Evolutionary conservation across 2,113 vertebrate genomes (phyloP).

Genomic region (Neodontobutis hainanensis): DNA sequence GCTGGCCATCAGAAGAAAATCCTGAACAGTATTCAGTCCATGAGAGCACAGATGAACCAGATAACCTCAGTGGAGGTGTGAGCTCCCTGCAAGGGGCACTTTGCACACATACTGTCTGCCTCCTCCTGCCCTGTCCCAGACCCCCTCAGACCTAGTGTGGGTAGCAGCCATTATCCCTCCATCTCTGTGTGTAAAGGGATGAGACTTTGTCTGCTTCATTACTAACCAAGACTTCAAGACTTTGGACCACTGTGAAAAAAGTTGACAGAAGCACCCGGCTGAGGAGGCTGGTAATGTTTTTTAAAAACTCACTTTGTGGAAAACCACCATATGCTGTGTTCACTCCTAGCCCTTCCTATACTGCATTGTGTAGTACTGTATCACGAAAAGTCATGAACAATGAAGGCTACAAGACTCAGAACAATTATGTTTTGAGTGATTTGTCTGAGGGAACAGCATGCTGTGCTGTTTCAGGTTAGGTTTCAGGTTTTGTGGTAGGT

Average conservation of each 20-base stretch:
- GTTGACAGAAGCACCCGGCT: background rate
- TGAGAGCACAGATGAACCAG: slow-evolving; percentile 98
- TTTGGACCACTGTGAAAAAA: background rate
- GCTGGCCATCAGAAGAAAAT: slow-evolving; percentile 99
- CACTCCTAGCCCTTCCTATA: background rate
- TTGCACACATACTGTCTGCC: too few species aligned
- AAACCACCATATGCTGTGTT: background rate
- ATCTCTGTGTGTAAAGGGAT: background rate
- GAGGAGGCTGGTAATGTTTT: background rate
- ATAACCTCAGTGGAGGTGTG: slow-evolving; percentile 98
- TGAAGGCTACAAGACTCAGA: too few species aligned
- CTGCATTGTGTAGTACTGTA: background rate
- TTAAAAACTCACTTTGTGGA: background rate
- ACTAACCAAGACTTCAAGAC: background rate
- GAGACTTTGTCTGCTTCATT: background rate
- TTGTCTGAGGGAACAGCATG: too few species aligned
- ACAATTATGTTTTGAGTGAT: too few species aligned
- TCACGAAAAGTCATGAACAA: too few species aligned
- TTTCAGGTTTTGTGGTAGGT: too few species aligned
- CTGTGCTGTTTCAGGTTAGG: too few species aligned
- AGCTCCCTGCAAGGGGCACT: slow-evolving; percentile 48
- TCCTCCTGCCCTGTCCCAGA: too few species aligned
- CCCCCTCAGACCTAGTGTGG: too few species aligned
- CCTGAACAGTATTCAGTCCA: slow-evolving; percentile 96
- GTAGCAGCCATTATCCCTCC: background rate